A percentile compares a stretch with the other conserved stretches of the same genome.
These are phyloP conservation scores for Gorsachius magnificus DNA, from an alignment of 2,797 vertebrate genomes.

Conservation along the genomic window DNA sequence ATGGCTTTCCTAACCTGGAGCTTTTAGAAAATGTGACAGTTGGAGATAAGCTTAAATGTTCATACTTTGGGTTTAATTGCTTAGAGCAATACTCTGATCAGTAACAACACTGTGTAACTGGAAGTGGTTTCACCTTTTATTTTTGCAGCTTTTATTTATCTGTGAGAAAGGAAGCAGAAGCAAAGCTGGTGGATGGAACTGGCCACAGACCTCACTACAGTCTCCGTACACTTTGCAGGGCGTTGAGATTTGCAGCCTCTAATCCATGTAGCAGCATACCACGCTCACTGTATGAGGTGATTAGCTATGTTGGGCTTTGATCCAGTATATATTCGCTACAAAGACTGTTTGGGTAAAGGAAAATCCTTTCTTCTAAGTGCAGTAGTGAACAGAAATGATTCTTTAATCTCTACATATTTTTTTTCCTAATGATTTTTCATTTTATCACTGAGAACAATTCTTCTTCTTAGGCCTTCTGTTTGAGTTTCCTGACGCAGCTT, in stretches of 20 bases:
- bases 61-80: neutral
- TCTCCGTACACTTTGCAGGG: conserved; percentile 92
- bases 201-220: conserved; percentile 95
- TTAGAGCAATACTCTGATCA: neutral
- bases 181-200: conserved; percentile 88
- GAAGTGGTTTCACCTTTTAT: neutral
- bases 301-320: neutral
- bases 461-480: conserved; percentile 88
- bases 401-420: neutral
- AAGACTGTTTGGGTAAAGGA: neutral
- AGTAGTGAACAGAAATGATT: neutral
- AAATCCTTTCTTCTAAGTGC: neutral
- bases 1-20: neutral
- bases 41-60: neutral
- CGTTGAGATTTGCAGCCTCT: conserved; percentile 86
- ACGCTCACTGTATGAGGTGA: conserved; percentile 95
- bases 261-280: conserved; percentile 89
- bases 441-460: neutral
- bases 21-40: neutral
- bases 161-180: conserved; percentile 84
- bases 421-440: neutral
- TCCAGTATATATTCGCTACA: neutral
- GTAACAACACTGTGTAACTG: neutral
- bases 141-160: conserved; percentile 89
- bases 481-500: conserved; percentile 96